Evolutionary conservation across 2,888 invertebrate genomes (phyloP).

Genomic region (Drosophila imparisetae): DNA sequence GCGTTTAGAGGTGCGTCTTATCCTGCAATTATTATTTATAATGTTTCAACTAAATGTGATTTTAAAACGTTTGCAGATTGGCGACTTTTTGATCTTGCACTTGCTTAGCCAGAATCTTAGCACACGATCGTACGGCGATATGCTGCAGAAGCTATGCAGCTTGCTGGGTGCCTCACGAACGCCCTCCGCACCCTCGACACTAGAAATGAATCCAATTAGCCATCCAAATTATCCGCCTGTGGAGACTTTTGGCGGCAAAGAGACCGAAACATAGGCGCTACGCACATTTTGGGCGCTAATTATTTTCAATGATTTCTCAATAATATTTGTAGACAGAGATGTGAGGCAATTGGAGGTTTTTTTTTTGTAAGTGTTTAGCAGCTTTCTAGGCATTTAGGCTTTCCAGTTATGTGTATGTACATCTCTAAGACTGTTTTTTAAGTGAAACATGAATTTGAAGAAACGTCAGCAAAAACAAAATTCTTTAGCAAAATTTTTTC

Average conservation of each 20-base stretch:
- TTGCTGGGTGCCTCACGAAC: slow-evolving; percentile 88
- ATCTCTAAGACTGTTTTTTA: slow-evolving; percentile 70
- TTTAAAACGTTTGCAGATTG: slow-evolving; percentile 87
- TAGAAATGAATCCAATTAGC: slow-evolving; percentile 94
- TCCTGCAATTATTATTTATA: neutral
- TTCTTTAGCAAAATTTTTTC: slow-evolving; percentile 70
- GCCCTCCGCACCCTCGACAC: slow-evolving; percentile 93
- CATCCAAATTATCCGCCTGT: slow-evolving; percentile 92
- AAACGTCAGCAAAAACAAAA: slow-evolving; percentile 38
- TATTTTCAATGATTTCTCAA: slow-evolving; percentile 82
- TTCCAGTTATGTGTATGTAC: slow-evolving; percentile 38
- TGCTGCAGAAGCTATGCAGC: slow-evolving; percentile 89
- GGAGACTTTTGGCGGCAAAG: slow-evolving; percentile 90
- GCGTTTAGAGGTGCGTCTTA: slow-evolving; percentile 89
- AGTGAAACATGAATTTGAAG: slow-evolving; percentile 36
- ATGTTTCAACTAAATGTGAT: neutral
- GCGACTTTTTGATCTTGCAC: slow-evolving; percentile 93
- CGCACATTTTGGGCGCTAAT: slow-evolving; percentile 40
- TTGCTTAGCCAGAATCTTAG: slow-evolving; percentile 95
- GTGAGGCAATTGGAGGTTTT: slow-evolving; percentile 47
- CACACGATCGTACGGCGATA: slow-evolving; percentile 91
- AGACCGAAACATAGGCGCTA: slow-evolving; percentile 90
- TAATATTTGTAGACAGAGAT: slow-evolving; percentile 67
- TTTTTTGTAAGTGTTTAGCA: slow-evolving; percentile 52
- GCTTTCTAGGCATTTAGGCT: slow-evolving; percentile 58